Base-by-base conservation (phyloP, 2,888 invertebrate species). In the Oegoconia quadripuncta region DNA sequence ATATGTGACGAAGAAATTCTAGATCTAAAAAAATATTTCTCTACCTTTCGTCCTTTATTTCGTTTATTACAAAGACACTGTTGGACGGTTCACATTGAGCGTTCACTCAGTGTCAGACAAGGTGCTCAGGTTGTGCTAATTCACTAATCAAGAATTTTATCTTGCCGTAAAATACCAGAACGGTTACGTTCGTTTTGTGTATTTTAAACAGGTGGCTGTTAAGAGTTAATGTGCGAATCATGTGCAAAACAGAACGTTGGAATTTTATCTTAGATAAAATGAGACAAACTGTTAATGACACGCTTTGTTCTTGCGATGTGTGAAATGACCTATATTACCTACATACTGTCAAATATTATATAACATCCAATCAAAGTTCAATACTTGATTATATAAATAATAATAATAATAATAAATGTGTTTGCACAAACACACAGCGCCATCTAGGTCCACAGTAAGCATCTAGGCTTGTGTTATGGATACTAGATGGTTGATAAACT, bases 201-300 rank as follows among this genome's bases (percentile, higher is more conserved):
- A 49, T 41, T 23, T 32, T 34, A 36, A 9, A n/a, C 4, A 9
- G 17, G n/a, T 8, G 16, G 29, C n/a, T 30, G n/a, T 16, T 34
- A 25, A 5, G 34, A n/a, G 16, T 52, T 59, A 12, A 34, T 30
- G 34, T 41, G n/a, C 39, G 32, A 34, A 29, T 36, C 8, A 27
- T 45, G 55, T 49, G 68, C 64, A 49, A 66, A 59, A 64, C 58
- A 55, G 59, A n/a, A n/a, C 60, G 48, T 46, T 59, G 68, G 67
- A 70, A 71, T 72, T 64, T 73, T 69, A 70, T 74, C 69, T 68
- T 56, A 65, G 62, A 67, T 37, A 39, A 22, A 48, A 50, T 45
- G 58, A 55, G 61, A 60, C 58, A 53, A 53, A 46, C 58, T 65
- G 61, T 66, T 30, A 66, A 66, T 64, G 65, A 52, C 62, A 59